Percentiles rank a stretch among this genome's conserved stretches.
phyloP scores from a whole-genome alignment of 37 sponge, comb jelly and placozoan species.

The Petrosia ficiformis region DNA sequence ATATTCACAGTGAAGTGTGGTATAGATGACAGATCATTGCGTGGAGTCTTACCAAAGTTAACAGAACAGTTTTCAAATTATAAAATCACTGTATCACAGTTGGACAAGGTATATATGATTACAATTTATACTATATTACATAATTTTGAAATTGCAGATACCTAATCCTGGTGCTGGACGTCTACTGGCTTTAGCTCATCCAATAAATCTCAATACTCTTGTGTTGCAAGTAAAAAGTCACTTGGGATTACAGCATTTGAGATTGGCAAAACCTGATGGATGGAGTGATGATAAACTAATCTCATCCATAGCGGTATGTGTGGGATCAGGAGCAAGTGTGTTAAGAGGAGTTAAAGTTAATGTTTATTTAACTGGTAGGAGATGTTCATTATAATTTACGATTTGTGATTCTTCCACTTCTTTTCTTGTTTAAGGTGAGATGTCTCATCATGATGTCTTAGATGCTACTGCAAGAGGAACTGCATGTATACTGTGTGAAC shows the following conservation, averaged over 20 bases:
- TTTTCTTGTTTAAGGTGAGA: slow-evolving; percentile 70
- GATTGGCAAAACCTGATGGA: slow-evolving; percentile 49
- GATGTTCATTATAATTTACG: no score
- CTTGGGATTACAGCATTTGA: slow-evolving; percentile 49
- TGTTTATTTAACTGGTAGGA: slow-evolving; percentile 63
- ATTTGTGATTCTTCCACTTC: no score
- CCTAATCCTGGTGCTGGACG: slow-evolving; percentile 37
- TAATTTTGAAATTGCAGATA: slow-evolving; percentile 6
- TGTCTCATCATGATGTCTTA: slow-evolving; percentile 94
- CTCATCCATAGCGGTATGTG: slow-evolving; percentile 80
- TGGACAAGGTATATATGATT: not conserved
- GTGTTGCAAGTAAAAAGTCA: slow-evolving; percentile 56
- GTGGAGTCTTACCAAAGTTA: slow-evolving; percentile 2
- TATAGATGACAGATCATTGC: no score
- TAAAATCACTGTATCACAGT: not conserved
- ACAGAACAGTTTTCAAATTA: not conserved
- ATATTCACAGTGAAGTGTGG: no score
- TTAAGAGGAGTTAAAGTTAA: slow-evolving; percentile 70
- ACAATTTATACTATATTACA: no score
- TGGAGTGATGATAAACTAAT: slow-evolving; percentile 7
- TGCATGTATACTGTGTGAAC: slow-evolving; percentile 85
- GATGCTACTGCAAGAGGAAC: slow-evolving; percentile 76
- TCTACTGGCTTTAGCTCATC: slow-evolving; percentile 37
- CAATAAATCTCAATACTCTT: slow-evolving; percentile 42
- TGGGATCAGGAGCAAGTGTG: slow-evolving; percentile 84